Conservation (phyloP, 1,140 invertebrate genomes). For the Brachionus rubens region DNA sequence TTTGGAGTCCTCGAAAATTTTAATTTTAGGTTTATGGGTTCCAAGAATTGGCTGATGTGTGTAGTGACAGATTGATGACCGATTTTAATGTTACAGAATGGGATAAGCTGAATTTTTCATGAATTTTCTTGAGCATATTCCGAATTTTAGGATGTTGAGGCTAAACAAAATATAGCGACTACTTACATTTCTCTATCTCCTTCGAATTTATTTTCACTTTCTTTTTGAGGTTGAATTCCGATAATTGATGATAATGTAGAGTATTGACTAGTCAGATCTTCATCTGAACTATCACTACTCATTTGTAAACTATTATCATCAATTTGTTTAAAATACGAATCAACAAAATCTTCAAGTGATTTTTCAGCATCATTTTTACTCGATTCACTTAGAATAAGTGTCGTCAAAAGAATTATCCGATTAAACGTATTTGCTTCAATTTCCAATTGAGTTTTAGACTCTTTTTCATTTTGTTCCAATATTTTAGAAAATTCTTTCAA, state of each 20-base stretch:
- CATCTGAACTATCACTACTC: not conserved
- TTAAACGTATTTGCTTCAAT: constrained; percentile 9
- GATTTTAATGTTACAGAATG: no score
- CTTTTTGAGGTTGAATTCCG: not conserved
- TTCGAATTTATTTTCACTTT: not conserved
- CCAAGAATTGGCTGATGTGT: no score
- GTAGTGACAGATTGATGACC: no score
- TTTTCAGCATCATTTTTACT: constrained; percentile 1
- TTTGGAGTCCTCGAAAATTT: no score
- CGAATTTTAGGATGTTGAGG: no score
- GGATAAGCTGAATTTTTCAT: no score
- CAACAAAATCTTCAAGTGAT: constrained; percentile 15
- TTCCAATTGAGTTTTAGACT: constrained; percentile 20
- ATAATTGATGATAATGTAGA: constrained; percentile 33
- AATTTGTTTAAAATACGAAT: constrained; percentile 11
- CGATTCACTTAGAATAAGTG: constrained; percentile 18
- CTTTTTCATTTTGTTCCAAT: not conserved
- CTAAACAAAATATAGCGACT: no score
- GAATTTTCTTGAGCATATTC: no score
- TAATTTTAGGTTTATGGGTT: no score
- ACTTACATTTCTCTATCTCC: constrained; percentile 1
- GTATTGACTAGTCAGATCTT: constrained; percentile 17
- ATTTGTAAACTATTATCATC: not conserved
- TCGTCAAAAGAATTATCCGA: not conserved
- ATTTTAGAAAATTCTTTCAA: constrained; percentile 3